A percentile compares a stretch with the other conserved stretches of the same genome.
Conservation (phyloP, 2,113 vertebrate genomes). For the Brachyistius frenatus region DNA sequence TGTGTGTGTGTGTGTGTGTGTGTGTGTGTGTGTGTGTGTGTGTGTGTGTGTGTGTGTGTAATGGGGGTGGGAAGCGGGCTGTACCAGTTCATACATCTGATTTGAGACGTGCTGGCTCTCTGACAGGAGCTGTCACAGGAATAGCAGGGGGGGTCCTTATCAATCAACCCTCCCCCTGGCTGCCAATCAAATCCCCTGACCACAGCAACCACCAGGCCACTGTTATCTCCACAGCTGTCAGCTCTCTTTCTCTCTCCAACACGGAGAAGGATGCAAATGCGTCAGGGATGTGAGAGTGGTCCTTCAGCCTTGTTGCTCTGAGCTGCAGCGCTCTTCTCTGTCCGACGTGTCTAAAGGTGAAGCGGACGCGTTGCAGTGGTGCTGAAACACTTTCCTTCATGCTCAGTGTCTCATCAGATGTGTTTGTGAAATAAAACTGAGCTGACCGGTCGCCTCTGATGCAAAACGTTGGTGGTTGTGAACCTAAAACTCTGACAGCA, state of each 20-base stretch:
- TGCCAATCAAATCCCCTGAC: slow-evolving; percentile 73
- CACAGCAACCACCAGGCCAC: slow-evolving; percentile 70
- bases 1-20: no score
- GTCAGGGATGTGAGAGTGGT: background rate
- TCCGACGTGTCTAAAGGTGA: background rate
- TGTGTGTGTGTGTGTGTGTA: slow-evolving; percentile 36
- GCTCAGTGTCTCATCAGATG: no score
- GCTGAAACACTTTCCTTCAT: background rate
- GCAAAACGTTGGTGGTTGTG: no score
- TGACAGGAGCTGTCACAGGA: slow-evolving; percentile 86
- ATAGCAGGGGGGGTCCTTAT: slow-evolving; percentile 88
- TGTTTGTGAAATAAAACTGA: no score
- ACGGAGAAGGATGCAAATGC: slow-evolving; percentile 19
- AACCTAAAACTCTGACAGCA: no score
- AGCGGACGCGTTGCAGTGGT: no score
- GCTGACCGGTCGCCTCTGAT: no score
- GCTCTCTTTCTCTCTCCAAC: slow-evolving; percentile 32
- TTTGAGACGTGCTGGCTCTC: slow-evolving; percentile 79
- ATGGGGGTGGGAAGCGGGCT: slow-evolving; percentile 60
- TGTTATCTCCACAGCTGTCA: slow-evolving; percentile 88
- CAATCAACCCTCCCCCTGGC: slow-evolving; percentile 82
- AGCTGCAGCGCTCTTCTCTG: background rate
- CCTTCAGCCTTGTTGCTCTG: background rate
- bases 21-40: slow-evolving; percentile 27
- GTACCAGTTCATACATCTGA: slow-evolving; percentile 83